Conservation (phyloP, 2,888 invertebrate genomes). For the Bombylius discolor region DNA sequence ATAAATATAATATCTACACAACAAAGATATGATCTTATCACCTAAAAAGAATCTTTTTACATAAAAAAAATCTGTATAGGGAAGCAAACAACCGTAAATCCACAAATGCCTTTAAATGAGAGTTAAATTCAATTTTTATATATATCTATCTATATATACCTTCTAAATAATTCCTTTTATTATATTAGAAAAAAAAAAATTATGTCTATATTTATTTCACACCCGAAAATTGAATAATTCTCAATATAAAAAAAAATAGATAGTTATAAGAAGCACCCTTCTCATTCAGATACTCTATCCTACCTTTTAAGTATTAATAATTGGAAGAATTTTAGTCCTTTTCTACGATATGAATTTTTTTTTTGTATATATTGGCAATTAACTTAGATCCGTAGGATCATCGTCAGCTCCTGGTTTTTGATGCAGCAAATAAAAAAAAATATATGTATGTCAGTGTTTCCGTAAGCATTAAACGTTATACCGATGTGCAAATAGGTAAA, state of each 20-base stretch:
- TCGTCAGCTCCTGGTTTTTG: too few species aligned
- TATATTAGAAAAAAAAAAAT: neutral
- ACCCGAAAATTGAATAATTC: conserved; percentile 14
- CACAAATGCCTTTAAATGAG: conserved; percentile 38
- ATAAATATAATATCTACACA: neutral
- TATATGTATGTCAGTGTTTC: too few species aligned
- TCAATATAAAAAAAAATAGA: conserved; percentile 1
- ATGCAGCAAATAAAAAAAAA: too few species aligned
- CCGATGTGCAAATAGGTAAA: too few species aligned
- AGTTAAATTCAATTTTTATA: conserved; percentile 30
- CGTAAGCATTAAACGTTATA: too few species aligned
- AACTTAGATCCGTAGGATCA: too few species aligned
- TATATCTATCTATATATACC: neutral
- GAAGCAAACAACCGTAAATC: conserved; percentile 29
- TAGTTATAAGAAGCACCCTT: neutral
- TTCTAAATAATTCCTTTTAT: neutral
- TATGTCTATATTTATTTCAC: neutral
- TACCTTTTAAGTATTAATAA: too few species aligned
- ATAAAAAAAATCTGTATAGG: neutral
- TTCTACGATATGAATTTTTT: too few species aligned
- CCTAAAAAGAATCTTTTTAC: neutral
- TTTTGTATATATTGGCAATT: too few species aligned
- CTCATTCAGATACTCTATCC: too few species aligned
- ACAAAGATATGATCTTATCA: neutral
- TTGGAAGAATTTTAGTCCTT: too few species aligned